Evolutionary conservation across 2,888 invertebrate species (phyloP).

Genomic region (Apamea crenata): DNA sequence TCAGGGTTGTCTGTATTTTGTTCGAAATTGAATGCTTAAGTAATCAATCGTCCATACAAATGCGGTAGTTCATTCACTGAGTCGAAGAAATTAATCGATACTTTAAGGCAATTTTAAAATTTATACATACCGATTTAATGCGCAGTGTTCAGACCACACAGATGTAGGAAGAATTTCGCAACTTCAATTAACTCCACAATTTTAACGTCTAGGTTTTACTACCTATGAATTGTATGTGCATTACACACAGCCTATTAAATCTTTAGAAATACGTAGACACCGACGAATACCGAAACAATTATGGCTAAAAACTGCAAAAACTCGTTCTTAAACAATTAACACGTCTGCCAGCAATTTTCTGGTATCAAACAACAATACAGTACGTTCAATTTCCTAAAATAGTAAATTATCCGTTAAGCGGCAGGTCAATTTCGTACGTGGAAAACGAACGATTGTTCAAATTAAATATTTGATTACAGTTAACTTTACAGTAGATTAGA

Average conservation of each 20-base stretch:
- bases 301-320: conserved; percentile 48
- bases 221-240: conserved; percentile 19
- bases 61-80: conserved; percentile 49
- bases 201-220: conserved; percentile 32
- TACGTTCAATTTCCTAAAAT: conserved; percentile 57
- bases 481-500: conserved; percentile 83
- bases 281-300: conserved; percentile 32
- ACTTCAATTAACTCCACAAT: conserved; percentile 27
- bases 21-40: conserved; percentile 59
- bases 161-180: conserved; percentile 19
- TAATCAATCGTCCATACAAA: conserved; percentile 58
- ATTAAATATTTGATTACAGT: conserved; percentile 87
- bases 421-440: conserved; percentile 77
- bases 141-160: conserved; percentile 33
- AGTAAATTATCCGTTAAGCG: conserved; percentile 67
- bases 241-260: conserved; percentile 44
- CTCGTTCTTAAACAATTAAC: conserved; percentile 54
- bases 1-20: conserved; percentile 66
- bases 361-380: conserved; percentile 46
- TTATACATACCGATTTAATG: conserved; percentile 14
- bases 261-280: conserved; percentile 35
- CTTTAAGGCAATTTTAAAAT: conserved; percentile 30
- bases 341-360: conserved; percentile 36
- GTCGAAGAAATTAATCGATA: conserved; percentile 44
- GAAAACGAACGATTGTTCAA: conserved; percentile 77